phyloP scores from a whole-genome alignment of 1,140 invertebrate species.

The Mamestra configurata region DNA sequence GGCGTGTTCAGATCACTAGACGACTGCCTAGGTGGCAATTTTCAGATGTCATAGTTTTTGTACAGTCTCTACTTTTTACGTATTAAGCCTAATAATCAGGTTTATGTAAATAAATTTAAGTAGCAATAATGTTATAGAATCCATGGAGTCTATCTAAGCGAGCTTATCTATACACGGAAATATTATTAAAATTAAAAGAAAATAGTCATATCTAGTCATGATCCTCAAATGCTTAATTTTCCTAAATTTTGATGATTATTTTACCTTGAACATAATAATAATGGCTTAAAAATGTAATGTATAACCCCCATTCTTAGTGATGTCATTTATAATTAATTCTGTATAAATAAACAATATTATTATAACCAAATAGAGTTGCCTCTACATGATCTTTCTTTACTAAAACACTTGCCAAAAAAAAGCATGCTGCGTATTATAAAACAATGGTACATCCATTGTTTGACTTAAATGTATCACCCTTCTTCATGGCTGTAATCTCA shows the following conservation, averaged over 20 bases:
- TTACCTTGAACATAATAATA: constrained; percentile 3
- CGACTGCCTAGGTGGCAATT: constrained; percentile 82
- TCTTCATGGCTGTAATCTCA: too few species aligned
- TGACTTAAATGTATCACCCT: too few species aligned
- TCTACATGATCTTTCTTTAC: not conserved
- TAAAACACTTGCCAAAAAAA: too few species aligned
- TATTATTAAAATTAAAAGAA: not conserved
- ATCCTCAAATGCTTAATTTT: constrained; percentile 39
- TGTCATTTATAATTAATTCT: not conserved
- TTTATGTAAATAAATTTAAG: not conserved
- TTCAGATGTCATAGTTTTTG: constrained; percentile 76
- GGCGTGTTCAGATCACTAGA: constrained; percentile 51
- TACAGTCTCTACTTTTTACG: constrained; percentile 48
- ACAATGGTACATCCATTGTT: too few species aligned
- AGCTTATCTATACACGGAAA: not conserved
- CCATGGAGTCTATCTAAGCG: not conserved
- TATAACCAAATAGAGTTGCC: not conserved
- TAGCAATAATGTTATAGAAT: not conserved
- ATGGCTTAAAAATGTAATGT: not conserved
- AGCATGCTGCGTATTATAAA: too few species aligned
- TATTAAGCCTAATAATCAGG: not conserved
- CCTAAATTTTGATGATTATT: constrained; percentile 35
- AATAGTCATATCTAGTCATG: constrained; percentile 6
- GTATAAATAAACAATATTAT: not conserved
- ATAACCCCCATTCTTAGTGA: not conserved